Evolutionary conservation across 1,140 invertebrate genomes (phyloP).

Genomic region (Lutraria rhynchaena): DNA sequence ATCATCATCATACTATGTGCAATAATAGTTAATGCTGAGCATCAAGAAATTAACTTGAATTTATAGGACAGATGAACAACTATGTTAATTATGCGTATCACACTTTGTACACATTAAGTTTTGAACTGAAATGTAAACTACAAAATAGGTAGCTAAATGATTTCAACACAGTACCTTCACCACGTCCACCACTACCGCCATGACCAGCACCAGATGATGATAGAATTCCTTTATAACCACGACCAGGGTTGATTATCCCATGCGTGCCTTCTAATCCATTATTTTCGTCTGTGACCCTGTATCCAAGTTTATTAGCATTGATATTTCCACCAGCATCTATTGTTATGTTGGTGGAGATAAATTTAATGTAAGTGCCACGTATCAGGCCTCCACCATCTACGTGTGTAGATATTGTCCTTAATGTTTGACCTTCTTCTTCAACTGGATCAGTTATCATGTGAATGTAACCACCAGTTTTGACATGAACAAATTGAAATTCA

Average conservation of each 20-base stretch:
- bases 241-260: conserved; percentile 71
- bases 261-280: conserved; percentile 59
- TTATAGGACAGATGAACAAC: too few relatives aligned
- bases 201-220: conserved; percentile 65
- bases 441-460: conserved; percentile 74
- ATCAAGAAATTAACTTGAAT: too few relatives aligned
- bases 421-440: conserved; percentile 61
- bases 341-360: conserved; percentile 69
- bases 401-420: conserved; percentile 61
- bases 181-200: conserved; percentile 73
- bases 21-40: too few relatives aligned
- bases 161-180: conserved; percentile 63
- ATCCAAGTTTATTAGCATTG: conserved; percentile 71
- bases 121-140: too few relatives aligned
- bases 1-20: too few relatives aligned
- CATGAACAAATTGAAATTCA: conserved; percentile 70
- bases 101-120: too few relatives aligned
- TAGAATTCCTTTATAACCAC: conserved; percentile 38
- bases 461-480: conserved; percentile 70
- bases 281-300: conserved; percentile 65
- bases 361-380: conserved; percentile 68
- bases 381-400: conserved; percentile 73
- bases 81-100: too few relatives aligned
- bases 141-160: too few relatives aligned
- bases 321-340: conserved; percentile 69